Base-by-base conservation (phyloP, 2,888 invertebrate species). In the Polymixis lichenea region DNA sequence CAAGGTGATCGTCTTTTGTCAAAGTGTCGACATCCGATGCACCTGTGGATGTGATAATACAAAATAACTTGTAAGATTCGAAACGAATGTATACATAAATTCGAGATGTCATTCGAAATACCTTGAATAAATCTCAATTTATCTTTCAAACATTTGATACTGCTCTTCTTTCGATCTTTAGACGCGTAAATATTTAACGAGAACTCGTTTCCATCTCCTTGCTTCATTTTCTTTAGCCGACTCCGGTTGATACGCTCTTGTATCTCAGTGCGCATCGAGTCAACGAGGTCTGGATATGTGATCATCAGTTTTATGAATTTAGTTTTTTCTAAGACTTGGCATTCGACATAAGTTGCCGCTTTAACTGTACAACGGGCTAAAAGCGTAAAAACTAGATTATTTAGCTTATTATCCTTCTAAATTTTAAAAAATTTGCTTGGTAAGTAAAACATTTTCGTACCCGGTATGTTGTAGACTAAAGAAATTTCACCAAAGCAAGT, bases 401-500 rank as follows among this genome's bases (percentile, higher is more conserved):
- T 53, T 22, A 17, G 46, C 2, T 25, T 22, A 7, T 25, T 17
- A 32, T 32, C 1, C 25, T 67, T 51, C 5, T 25, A 55, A 55
- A 25, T 51, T 9, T 25, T 28, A 2, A 46, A 28, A 0, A 2
- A 25, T 32, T 56, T 46, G n/a, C 0, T 38, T 28, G 2, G 6
- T n/a, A 32, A 5, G 17, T 17, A 46, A 66, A 61, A 32, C 56
- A 73, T 13, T 78, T 90, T 13, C 32, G 38, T 61, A 95, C 96
- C 95, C 81, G 97, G 97, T 84, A 97, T 91, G 75, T 96, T 96
- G 81, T 97, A 94, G 58, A 97, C 92, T 77, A 97, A 88, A 32
- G 97, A 92, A 82, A 95, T 95, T 94, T 97, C 97, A 7, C 97
- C 97, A 80, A 97, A 94, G 87, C 96, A 96, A 13, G 97, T 96